phyloP scores from a whole-genome alignment of 2,888 invertebrate genomes.

The Patella ulyssiponensis region DNA sequence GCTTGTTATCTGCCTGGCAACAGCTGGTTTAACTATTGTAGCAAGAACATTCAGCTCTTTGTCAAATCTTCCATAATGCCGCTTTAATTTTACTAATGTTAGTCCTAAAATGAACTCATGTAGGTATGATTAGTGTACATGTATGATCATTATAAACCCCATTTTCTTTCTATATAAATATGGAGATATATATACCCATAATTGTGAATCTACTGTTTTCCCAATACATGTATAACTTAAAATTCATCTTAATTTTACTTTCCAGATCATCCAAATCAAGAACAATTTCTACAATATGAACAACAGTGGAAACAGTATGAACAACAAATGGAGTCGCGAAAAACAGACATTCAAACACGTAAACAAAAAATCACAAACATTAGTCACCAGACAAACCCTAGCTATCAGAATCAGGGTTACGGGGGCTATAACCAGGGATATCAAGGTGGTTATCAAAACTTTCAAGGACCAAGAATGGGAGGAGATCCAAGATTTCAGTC shows the following conservation, averaged over 20 bases:
- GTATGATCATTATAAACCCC: background rate
- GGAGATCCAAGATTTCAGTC: background rate
- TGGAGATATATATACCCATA: no score
- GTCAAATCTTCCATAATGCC: no score
- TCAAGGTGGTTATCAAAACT: background rate
- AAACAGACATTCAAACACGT: slow-evolving; percentile 53
- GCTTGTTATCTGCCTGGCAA: no score
- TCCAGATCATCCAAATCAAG: slow-evolving; percentile 87
- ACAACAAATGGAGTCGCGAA: slow-evolving; percentile 67
- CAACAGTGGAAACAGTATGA: slow-evolving; percentile 86
- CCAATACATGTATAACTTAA: no score
- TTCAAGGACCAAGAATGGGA: slow-evolving; percentile 11
- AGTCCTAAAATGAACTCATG: background rate
- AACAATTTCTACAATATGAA: slow-evolving; percentile 79
- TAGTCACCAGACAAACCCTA: slow-evolving; percentile 31
- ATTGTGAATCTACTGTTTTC: no score
- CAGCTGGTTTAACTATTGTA: no score
- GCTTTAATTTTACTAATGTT: background rate
- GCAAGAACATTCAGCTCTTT: no score
- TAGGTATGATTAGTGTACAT: slow-evolving; percentile 1
- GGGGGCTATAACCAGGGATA: slow-evolving; percentile 19
- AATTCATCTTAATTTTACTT: background rate
- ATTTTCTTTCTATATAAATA: background rate
- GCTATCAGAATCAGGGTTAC: slow-evolving; percentile 21
- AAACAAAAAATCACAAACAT: slow-evolving; percentile 47